Evolutionary conservation across 2,113 vertebrate genomes (phyloP).

Genomic region (Sorex araneus): DNA sequence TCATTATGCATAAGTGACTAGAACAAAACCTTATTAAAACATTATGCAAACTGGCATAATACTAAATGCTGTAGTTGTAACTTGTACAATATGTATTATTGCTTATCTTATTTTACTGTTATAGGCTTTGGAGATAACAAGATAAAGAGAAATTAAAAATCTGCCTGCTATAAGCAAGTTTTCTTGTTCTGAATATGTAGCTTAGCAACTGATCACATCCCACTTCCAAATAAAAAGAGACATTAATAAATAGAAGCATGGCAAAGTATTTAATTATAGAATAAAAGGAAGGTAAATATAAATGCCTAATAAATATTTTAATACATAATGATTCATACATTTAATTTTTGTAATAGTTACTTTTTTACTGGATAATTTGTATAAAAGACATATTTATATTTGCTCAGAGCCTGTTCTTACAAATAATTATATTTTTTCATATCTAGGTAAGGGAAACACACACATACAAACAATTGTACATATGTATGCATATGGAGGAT

Average conservation of each 20-base stretch:
- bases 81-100: constrained; percentile 75
- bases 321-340: background rate
- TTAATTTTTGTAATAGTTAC: background rate
- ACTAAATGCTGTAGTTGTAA: constrained; percentile 77
- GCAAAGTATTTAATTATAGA: background rate
- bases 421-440: background rate
- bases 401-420: fast-evolving
- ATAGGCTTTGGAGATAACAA: constrained; percentile 56
- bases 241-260: background rate
- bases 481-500: too few species aligned
- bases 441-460: background rate
- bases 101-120: constrained; percentile 77
- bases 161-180: constrained; percentile 50
- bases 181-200: constrained; percentile 51
- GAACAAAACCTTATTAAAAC: constrained; percentile 82
- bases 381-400: background rate
- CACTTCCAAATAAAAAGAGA: background rate
- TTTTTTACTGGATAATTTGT: background rate
- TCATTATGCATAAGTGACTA: constrained; percentile 80
- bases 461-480: too few species aligned
- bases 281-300: background rate
- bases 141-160: constrained; percentile 72
- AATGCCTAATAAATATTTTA: constrained; percentile 12
- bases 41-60: constrained; percentile 83
- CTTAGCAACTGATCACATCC: background rate